Evolutionary conservation across 2,888 invertebrate species (phyloP).

Genomic region (Neria commutata): DNA sequence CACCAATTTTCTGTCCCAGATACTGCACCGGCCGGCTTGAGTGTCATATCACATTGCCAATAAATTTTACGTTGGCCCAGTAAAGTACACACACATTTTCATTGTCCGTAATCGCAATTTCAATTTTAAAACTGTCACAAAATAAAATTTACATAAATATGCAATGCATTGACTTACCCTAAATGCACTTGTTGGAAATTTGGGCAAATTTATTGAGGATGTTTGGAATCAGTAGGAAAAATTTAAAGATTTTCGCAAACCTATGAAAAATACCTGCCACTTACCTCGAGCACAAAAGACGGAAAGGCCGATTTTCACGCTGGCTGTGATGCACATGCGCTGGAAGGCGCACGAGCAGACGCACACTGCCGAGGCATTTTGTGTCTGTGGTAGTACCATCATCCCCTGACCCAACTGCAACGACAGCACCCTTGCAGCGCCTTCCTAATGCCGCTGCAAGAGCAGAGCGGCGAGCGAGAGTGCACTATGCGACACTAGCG

Average conservation of each 20-base stretch:
- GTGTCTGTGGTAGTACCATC: not conserved
- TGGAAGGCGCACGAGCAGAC: not conserved
- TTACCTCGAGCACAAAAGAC: slow-evolving; percentile 61
- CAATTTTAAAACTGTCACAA: not conserved
- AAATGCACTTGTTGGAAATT: not conserved
- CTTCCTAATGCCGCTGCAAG: slow-evolving; percentile 9
- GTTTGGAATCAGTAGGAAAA: not conserved
- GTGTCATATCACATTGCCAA: not conserved
- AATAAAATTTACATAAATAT: not conserved
- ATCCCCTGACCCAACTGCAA: no score
- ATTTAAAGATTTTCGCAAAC: not conserved
- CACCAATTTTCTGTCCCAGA: no score
- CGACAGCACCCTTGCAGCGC: not conserved
- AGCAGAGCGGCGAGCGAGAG: slow-evolving; percentile 23
- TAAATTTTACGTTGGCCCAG: no score
- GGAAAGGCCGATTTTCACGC: slow-evolving; percentile 54
- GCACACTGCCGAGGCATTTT: not conserved
- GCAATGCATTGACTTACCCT: not conserved
- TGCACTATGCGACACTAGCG: slow-evolving; percentile 36
- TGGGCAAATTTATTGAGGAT: not conserved
- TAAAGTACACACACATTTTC: not conserved
- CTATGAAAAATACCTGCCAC: not conserved
- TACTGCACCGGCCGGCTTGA: not conserved
- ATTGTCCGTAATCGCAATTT: not conserved
- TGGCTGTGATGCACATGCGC: not conserved